Base-by-base conservation (phyloP, 2,113 vertebrate species). In the Myotis brandtii region DNA sequence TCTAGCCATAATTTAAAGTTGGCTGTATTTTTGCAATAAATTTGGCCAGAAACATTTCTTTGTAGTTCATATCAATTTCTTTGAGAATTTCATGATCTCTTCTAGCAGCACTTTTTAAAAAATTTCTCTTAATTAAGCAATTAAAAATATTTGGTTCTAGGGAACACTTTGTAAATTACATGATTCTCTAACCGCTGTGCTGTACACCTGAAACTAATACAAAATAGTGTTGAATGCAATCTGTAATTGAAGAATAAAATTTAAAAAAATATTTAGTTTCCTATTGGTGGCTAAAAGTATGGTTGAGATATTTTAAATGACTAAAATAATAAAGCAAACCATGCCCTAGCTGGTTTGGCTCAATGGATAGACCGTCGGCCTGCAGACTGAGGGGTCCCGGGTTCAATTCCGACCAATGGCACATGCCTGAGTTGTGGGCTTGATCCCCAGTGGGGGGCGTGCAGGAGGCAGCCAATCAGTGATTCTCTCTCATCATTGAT, bases 141-240 rank as follows among this genome's bases (percentile, higher is more conserved):
- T 86, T 95, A 81, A 73, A 86, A 89, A 82, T 70, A 89, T 92
- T 37, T 92, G 30, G 21, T 83, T 95, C 67, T 92, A 34, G 76
- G 32, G 76, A 80, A 54, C 11, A 9, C 21, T 80, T 37, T 80
- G n/a, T 54, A 79, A 79, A 34, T 20, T 54, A 79, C 13, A 54
- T 34, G 25, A 23, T 16, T 80, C 50, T 37, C 50, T 80, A 23
- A 80, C 50, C 20, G 34, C 21, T 80, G 11, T 56, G n/a, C 21
- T 37, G 21, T 56, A 54, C 20, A 80, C 50, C 43, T 80, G 52
- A 54, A 54, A 79, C n/a, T 54, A 79, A 54, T 76, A 76, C 73
- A 50, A 76, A 76, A 30, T 76, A 76, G 43, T 76, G 73, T 40
- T 76, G 73, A 76, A 50, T 32, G 13, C 43, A 75, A 75, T 48